Percentiles rank a stretch among this genome's conserved stretches.
Conservation (phyloP, 2,888 invertebrate species). For the Crossocerus cetratus region DNA sequence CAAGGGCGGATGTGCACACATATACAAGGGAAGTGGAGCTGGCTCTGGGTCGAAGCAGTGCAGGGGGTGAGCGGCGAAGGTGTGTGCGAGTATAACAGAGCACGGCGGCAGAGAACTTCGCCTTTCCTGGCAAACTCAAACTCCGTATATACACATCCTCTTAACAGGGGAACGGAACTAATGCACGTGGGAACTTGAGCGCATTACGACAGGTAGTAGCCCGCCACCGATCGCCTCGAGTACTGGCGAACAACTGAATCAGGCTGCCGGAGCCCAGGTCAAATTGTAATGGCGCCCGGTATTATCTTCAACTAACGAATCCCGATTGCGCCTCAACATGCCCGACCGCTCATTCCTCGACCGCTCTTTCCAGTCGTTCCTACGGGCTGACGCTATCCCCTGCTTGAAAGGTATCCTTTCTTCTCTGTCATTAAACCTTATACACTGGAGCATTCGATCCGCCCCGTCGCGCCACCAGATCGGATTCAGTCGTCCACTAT, state of each 20-base stretch:
- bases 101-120: not conserved
- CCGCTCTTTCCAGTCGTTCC: not conserved
- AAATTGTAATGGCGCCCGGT: constrained; percentile 51
- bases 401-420: not conserved
- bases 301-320: constrained; percentile 47
- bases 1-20: no score
- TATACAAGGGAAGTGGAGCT: no score
- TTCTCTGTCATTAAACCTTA: constrained; percentile 6
- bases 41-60: not conserved
- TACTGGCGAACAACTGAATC: constrained; percentile 45
- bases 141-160: constrained; percentile 48
- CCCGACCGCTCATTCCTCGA: not conserved
- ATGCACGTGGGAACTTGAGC: constrained; percentile 58
- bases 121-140: constrained; percentile 16
- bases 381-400: not conserved
- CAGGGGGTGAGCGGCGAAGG: not conserved
- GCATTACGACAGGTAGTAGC: constrained; percentile 50
- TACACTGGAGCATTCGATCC: not conserved
- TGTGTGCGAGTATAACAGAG: not conserved
- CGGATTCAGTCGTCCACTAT: not conserved
- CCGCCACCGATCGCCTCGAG: constrained; percentile 38
- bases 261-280: constrained; percentile 34
- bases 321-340: constrained; percentile 31
- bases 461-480: not conserved
- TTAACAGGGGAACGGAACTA: constrained; percentile 48